phyloP scores from a whole-genome alignment of 1,140 invertebrate genomes.

The Centruroides sculpturatus region DNA sequence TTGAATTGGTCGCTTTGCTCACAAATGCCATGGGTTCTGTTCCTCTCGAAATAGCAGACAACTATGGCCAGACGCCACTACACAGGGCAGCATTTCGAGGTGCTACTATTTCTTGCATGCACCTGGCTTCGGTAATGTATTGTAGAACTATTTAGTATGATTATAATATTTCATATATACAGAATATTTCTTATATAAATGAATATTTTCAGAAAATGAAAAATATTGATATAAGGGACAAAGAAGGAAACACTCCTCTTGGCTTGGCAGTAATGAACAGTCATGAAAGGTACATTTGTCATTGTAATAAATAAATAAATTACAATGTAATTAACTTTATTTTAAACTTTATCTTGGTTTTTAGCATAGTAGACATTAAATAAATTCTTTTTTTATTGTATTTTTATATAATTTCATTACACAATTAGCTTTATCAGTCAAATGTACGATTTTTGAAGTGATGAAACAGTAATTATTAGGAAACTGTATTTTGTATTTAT shows the following conservation, averaged over 20 bases:
- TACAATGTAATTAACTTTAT: too few species aligned
- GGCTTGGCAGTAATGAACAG: constrained; percentile 31
- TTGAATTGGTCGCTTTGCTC: constrained; percentile 30
- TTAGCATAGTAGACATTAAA: too few species aligned
- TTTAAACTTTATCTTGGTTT: too few species aligned
- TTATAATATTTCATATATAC: not conserved
- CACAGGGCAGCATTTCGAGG: constrained; percentile 35
- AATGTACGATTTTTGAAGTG: too few species aligned
- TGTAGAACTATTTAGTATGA: not conserved
- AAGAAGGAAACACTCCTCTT: constrained; percentile 34
- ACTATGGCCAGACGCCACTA: constrained; percentile 29
- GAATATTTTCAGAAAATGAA: constrained; percentile 22
- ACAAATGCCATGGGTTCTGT: constrained; percentile 24
- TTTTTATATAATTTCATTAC: not conserved
- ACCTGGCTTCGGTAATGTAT: constrained; percentile 24
- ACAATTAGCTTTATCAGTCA: too few species aligned
- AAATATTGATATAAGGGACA: constrained; percentile 29
- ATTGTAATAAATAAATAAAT: too few species aligned
- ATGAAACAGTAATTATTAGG: too few species aligned
- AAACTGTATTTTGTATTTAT: too few species aligned
- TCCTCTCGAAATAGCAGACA: constrained; percentile 28
- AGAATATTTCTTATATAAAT: constrained; percentile 1
- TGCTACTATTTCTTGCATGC: constrained; percentile 34
- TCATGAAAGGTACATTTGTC: constrained; percentile 29
- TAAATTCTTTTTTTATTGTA: not conserved